Base-by-base conservation (phyloP, 2,113 vertebrate genomes). In the Carassius auratus region DNA sequence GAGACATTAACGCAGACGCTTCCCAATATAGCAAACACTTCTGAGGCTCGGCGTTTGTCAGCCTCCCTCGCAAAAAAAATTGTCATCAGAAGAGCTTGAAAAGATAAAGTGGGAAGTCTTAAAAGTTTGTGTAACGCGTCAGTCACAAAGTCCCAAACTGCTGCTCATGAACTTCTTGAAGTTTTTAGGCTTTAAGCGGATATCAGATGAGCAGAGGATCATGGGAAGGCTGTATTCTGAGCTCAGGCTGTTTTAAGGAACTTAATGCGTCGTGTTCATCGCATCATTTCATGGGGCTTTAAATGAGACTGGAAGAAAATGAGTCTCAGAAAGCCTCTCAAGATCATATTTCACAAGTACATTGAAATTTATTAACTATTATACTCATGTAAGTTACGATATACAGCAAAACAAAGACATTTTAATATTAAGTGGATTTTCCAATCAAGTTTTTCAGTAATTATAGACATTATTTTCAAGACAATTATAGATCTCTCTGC, bases 11-110 rank as follows among this genome's bases (percentile, higher is more conserved):
- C 8, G 26, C 45, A 55, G 23, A 50, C 17, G 36, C 59, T 61
- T 78, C 76, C 33, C 17, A 61, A 78, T 61, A 78, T 78, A 78
- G 55, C 19, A 36, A 61, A 38, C 15, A 12, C 76, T 38, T 77
- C 52, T 13, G 76, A 77, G 52, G 76, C 52, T 59, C 52, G 1
- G 1, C 10, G 30, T 38, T 71, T 71, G 68, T 71, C 68, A 71
- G 68, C 8, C 68, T 21, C 42, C 8, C 68, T 21, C 42, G 76
- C 33, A 78, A n/a, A 77, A 77, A n/a, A 59, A 33, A 33, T 71
- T 57, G 26, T 21, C 50, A 59, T 30, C 48, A 52, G 15, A 76
- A 30, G n/a, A 76, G 23, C 75, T 76, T 55, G 26, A 57, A 4
- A 14, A n/a, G 52, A 36, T 36, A 13, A 59, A 57, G 50, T 13